These are phyloP conservation scores for Lichenostomus cassidix DNA, from an alignment of 2,113 vertebrate species.

Conservation along the genomic window DNA sequence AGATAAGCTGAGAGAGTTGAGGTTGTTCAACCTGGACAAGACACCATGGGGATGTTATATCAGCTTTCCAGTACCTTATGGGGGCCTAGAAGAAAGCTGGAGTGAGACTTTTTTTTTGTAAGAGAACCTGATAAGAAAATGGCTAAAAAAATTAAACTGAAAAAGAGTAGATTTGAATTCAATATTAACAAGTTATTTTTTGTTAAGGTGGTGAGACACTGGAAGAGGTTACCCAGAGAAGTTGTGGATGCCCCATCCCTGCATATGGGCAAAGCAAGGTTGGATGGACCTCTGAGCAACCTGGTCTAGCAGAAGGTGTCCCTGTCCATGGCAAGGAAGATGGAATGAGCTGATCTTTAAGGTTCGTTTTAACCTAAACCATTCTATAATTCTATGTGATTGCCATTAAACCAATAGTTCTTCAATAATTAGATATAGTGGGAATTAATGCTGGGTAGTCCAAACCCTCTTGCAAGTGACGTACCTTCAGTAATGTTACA, in stretches of 20 bases:
- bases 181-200: neutral
- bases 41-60: rapidly evolving
- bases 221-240: neutral
- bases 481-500: neutral
- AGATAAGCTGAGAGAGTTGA: neutral
- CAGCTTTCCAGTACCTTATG: neutral
- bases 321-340: neutral
- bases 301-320: neutral
- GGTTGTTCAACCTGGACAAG: neutral
- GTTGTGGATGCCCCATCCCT: neutral
- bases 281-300: neutral
- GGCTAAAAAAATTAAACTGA: neutral
- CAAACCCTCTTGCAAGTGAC: neutral
- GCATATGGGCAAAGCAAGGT: neutral
- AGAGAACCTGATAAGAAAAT: neutral
- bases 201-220: neutral
- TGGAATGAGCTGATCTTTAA: neutral
- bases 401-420: neutral
- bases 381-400: neutral
- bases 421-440: neutral
- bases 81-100: neutral
- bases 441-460: neutral
- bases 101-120: neutral
- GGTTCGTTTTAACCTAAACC: neutral
- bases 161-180: neutral